phyloP scores from a whole-genome alignment of 2,113 vertebrate species.

The Hemiscyllium ocellatum region DNA sequence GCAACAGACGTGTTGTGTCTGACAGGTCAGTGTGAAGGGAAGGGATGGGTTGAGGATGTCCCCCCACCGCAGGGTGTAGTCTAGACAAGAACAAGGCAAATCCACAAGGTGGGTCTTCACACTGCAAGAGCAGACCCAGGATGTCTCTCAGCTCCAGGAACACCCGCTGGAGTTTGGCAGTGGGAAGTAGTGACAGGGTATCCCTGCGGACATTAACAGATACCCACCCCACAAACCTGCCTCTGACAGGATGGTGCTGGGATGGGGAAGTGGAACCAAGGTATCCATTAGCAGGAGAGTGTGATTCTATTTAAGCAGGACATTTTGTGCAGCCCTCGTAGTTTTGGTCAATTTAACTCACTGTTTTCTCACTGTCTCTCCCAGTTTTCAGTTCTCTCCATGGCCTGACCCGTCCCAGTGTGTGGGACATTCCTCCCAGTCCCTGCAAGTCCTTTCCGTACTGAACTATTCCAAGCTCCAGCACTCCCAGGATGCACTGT shows the following conservation, averaged over 20 bases:
- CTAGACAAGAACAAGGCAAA: neutral
- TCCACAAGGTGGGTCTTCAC: neutral
- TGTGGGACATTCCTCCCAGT: too few species aligned
- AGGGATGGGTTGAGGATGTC: neutral
- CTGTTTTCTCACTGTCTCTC: too few species aligned
- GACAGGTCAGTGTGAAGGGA: neutral
- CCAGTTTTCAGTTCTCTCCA: neutral
- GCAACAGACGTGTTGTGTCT: neutral
- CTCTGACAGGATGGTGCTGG: neutral
- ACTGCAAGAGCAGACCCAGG: neutral
- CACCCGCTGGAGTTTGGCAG: neutral
- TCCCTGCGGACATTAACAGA: neutral
- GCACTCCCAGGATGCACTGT: too few species aligned
- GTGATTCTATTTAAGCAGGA: neutral
- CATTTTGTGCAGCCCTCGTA: neutral
- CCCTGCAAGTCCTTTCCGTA: too few species aligned
- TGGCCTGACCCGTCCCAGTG: neutral
- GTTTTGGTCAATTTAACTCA: neutral
- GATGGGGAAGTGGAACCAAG: neutral
- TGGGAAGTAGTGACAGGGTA: neutral
- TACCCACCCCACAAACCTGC: neutral
- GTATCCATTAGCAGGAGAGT: neutral
- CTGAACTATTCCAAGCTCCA: too few species aligned
- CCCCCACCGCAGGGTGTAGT: neutral
- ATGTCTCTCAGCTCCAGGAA: neutral